Evolutionary conservation across 2,888 invertebrate genomes (phyloP), one percentile per base, ranked within the genome.

Genomic region (Celastrina argiolus): DNA sequence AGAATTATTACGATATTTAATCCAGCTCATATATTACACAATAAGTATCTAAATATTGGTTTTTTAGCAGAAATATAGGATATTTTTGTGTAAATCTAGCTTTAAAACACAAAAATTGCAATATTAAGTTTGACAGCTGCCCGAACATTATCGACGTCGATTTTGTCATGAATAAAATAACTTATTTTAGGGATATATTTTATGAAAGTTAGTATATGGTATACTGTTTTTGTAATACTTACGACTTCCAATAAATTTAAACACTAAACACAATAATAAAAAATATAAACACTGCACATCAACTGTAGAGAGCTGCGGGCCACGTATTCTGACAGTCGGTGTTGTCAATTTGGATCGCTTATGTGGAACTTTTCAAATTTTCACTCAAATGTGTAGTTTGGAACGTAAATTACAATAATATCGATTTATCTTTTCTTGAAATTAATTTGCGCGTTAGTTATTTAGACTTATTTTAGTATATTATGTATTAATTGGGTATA

Each of bases 301-400:
- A 81, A 80, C 77, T 81, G 78, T 84, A 79, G 76, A 81, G 74
- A 82, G 81, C 81, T 79, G 81, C 80, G 81, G 88, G 91, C 91
- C 91, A 91, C 91, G 91, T 91, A 91, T 91, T 84, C 83, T 77
- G 78, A 74, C 79, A 74, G 79, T 67, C 81, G 74, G 87, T 86
- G 88, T 88, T 90, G 90, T 85, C 90, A 90, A 81, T 69, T 70
- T 69, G 76, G 74, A 77, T 74, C 82, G 88, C 85, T 81, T 88
- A 92, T 91, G 91, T 92, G 91, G 91, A 92, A 90, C 86, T 92
- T 91, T 86, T 88, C 76, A 80, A 80, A 80, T 79, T 75, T 73
- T 69, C 69, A 26, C n/a, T 6, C 1, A 1, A 12, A 28, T 72
- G 69, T 78, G 77, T 82, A n/a, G 6, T 77, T 78, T 10, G 83